Evolutionary conservation across 1,140 invertebrate genomes (phyloP), one percentile per base, ranked within the genome.

Genomic region (Drosophila pseudoobscura): DNA sequence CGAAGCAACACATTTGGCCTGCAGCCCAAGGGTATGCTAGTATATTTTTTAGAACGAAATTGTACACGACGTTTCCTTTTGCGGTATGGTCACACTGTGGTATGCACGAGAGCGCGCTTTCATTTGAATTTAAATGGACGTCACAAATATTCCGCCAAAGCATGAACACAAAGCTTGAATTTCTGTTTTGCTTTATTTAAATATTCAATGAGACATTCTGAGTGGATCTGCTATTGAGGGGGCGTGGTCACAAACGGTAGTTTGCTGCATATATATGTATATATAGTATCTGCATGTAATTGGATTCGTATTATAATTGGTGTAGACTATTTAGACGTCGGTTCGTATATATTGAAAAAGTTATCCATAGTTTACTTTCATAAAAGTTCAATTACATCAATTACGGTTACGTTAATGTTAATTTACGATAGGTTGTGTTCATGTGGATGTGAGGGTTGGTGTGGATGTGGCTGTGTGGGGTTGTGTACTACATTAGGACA

Each of bases 381-480:
- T 85, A 83, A 85, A 85, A 80, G 82, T 85, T 85, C 82, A 85
- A 87, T 85, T 85, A 85, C 82, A 85, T 85, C 83, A 87, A 85
- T 80, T 87, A 85, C 58, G 72, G 26, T 61, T 43, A 39, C 61
- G 26, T 61, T 43, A 39, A 65, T 72, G 43, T 80, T 77, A 56
- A 71, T 59, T 78, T 76, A 73, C 50, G 61, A 56, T 85, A 77
- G 80, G 66, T 80, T 58, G 59, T 76, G 69, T 49, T 11, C 9
- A 11, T 35, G 31, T 11, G 31, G 31, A 35, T 35, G 31, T 9
- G 31, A 35, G 31, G 31, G 9, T 11, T 9, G 9, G 31, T 13
- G 43, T 44, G 51, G 31, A n/a, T 26, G 50, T 22, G 39, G 54
- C n/a, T 51, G 49, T 44, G 43, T 49, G 44, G 43, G 52, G 31